Evolutionary conservation across 1,140 invertebrate species (phyloP), one percentile per base, ranked within the genome.

Genomic region (Monomorium pharaonis): DNA sequence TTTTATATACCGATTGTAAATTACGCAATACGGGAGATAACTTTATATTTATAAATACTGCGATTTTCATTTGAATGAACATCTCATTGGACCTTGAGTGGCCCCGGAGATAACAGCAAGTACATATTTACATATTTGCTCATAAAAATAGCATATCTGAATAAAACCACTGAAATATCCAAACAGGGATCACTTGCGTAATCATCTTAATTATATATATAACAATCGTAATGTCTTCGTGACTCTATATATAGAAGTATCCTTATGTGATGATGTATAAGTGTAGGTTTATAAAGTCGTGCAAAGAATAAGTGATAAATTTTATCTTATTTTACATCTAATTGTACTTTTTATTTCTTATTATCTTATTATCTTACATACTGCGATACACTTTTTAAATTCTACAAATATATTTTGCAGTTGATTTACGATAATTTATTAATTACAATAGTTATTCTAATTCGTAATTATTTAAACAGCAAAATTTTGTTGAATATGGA

Each of bases 1-100:
- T 10, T 54, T 72, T 72, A 72, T 51, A 72, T 72, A 72, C 18
- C 27, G 33, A 72, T 72, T 54, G 30, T n/a, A 30, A 51, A n/a
- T 58, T 58, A 10, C 56, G 16, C 30, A 2, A 18, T 58, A 58
- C 1, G 4, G 21, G 24, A 24, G 6, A 44, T 27, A 44, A 0
- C 16, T 56, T 56, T 56, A 72, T 33, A 16, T 16, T 24, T 2
- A 72, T 54, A 51, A 72, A 49, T 51, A 49, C 16, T 4, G 7
- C 12, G 12, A 16, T 72, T 72, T 54, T 12, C 16, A 3, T 24
- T 56, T 0, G 24, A 30, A 27, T 16, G 6, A 24, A 24, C 4
- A 37, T 47, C 16, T 63, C 2, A 14, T 16, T 65, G 21, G 0
- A 67, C 0, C 21, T 67, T 67, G 4, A 67, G 27, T 58, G 14